phyloP scores from a whole-genome alignment of 2,888 invertebrate genomes.

The Lasius fuliginosus region DNA sequence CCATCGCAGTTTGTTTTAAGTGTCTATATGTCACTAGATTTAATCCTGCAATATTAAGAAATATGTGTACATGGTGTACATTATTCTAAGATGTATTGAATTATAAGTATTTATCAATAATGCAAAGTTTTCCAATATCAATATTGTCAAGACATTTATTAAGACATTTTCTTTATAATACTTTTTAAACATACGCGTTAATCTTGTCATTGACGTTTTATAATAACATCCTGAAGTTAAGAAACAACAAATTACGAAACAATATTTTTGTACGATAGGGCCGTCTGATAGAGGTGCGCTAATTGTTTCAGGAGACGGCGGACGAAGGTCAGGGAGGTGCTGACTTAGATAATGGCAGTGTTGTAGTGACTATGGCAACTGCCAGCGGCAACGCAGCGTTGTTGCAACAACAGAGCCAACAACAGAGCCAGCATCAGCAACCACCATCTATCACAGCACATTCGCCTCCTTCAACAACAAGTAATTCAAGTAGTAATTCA shows the following conservation, averaged over 20 bases:
- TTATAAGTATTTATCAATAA: not conserved
- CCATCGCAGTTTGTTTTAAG: not conserved
- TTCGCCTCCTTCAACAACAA: slow-evolving; percentile 81
- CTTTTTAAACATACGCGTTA: not conserved
- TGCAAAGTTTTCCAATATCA: not conserved
- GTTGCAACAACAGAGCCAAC: slow-evolving; percentile 85
- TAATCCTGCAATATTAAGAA: not conserved
- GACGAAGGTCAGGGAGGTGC: slow-evolving; percentile 91
- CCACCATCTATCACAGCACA: slow-evolving; percentile 82
- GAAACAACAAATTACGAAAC: slow-evolving; percentile 33
- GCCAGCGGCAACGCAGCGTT: slow-evolving; percentile 79
- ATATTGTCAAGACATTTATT: not conserved
- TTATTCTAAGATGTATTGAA: not conserved
- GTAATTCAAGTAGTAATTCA: slow-evolving; percentile 87
- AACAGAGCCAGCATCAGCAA: slow-evolving; percentile 76
- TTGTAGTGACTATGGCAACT: slow-evolving; percentile 79
- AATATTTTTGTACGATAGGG: slow-evolving; percentile 79
- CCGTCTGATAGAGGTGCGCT: slow-evolving; percentile 85
- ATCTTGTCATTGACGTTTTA: not conserved
- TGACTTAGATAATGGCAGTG: slow-evolving; percentile 84
- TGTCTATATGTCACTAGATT: not conserved
- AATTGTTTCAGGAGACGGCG: slow-evolving; percentile 91
- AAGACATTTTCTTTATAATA: not conserved
- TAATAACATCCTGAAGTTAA: not conserved
- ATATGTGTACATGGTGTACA: not conserved